These are phyloP conservation scores for Caenorhabditis becei DNA, from an alignment of 2,888 invertebrate species.

Conservation along the genomic window DNA sequence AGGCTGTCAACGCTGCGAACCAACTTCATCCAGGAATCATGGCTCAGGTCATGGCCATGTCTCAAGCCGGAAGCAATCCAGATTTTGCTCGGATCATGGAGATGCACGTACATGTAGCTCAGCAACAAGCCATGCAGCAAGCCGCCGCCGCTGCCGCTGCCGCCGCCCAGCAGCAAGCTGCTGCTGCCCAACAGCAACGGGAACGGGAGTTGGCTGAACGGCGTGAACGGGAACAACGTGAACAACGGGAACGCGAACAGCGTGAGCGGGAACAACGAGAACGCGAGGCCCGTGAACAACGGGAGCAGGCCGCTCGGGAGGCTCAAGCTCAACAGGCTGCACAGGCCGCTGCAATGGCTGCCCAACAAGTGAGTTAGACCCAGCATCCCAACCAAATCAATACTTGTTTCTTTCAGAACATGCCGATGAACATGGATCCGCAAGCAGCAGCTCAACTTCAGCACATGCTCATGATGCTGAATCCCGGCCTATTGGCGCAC, in stretches of 20 bases:
- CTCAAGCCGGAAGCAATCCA: not conserved
- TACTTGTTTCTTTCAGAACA: not conserved
- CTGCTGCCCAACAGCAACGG: conserved; percentile 38
- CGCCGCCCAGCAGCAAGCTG: conserved; percentile 34
- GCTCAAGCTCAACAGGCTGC: conserved; percentile 9
- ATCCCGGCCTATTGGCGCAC: conserved; percentile 19
- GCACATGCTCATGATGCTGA: conserved; percentile 34
- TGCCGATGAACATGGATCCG: conserved; percentile 11
- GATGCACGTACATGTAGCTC: conserved; percentile 6
- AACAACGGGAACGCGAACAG: conserved; percentile 59
- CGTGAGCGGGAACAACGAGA: conserved; percentile 42
- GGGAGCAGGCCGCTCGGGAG: conserved; percentile 34
- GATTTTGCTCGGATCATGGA: conserved; percentile 17
- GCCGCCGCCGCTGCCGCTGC: no score
- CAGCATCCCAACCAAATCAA: not conserved
- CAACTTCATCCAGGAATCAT: conserved; percentile 11
- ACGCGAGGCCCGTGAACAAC: conserved; percentile 27
- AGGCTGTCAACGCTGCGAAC: conserved; percentile 25
- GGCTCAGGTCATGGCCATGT: conserved; percentile 6
- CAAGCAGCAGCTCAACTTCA: conserved; percentile 20
- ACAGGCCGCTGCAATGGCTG: conserved; percentile 22
- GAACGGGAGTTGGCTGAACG: not conserved
- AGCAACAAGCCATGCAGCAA: conserved; percentile 23
- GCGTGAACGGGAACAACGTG: conserved; percentile 40
- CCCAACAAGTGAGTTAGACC: conserved; percentile 28